Evolutionary conservation across 2,888 invertebrate species (phyloP), one percentile per base, ranked within the genome.

Genomic region (Embidobia sp.): DNA sequence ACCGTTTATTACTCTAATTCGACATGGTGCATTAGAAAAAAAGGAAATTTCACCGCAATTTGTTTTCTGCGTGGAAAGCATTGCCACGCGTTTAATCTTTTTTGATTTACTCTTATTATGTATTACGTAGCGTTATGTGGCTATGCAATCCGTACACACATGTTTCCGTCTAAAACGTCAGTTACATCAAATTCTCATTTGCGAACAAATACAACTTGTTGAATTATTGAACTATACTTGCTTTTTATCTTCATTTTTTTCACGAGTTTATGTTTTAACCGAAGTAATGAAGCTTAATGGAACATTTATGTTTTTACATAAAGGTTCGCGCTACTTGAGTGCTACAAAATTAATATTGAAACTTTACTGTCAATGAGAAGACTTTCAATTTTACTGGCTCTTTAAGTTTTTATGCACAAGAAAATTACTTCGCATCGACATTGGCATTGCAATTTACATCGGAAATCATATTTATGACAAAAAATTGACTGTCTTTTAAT

Each of bases 111-210:
- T 31, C 35, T 55, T 37, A 67, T 67, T 55, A 67, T 37, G 48
- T 55, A 67, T 67, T 67, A 55, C 55, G 67, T 67, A 6, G 27
- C 10, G 11, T 67, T 69, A 42, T 42, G 46, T 57, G n/a, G n/a
- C n/a, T n/a, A n/a, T n/a, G n/a, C n/a, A n/a, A n/a, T n/a, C n/a
- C n/a, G n/a, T n/a, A n/a, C n/a, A n/a, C n/a, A n/a, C n/a, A n/a
- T n/a, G n/a, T n/a, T n/a, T n/a, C n/a, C n/a, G n/a, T n/a, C n/a
- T n/a, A n/a, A n/a, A n/a, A n/a, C n/a, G 8, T 18, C 27, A 37
- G 48, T 61, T 61, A 42, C 18, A 5, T 22, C 10, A 16, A 19
- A 37, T 27, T 35, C 26, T 61, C n/a, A 27, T 48, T 35, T 37
- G 18, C 16, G 37, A 46, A 13, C 8, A 29, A 2, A 48, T n/a